A percentile compares a stretch with the other conserved stretches of the same genome.
Evolutionary conservation across 2,797 vertebrate species (phyloP).

Genomic region (Hydrophis major): DNA sequence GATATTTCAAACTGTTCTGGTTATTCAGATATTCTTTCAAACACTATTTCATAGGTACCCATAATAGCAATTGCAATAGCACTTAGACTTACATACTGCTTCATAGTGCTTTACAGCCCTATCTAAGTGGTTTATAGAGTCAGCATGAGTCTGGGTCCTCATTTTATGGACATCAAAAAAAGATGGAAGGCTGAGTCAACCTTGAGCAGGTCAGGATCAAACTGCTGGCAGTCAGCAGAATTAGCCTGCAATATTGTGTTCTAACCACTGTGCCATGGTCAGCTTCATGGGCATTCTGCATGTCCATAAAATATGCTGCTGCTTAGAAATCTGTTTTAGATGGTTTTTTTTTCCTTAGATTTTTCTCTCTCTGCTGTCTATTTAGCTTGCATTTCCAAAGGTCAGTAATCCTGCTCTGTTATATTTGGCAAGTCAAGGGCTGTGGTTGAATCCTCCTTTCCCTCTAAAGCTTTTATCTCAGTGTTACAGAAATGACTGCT

Average conservation of each 20-base stretch:
- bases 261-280: not conserved
- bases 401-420: constrained; percentile 38
- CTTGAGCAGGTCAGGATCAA: not conserved
- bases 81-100: not conserved
- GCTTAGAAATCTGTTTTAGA: not conserved
- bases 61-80: not conserved
- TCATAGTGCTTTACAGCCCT: not conserved
- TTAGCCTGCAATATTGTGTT: not conserved
- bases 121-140: not conserved
- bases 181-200: not conserved
- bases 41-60: not conserved
- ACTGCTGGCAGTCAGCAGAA: not conserved
- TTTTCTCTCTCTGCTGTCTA: constrained; percentile 5
- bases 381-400: constrained; percentile 30
- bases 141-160: not conserved
- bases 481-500: constrained; percentile 49
- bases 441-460: constrained; percentile 42
- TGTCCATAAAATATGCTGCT: not conserved
- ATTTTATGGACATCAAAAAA: not conserved
- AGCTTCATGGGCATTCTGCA: not conserved
- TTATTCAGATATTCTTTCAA: constrained; percentile 19
- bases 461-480: constrained; percentile 44
- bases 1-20: not conserved
- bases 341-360: not conserved
- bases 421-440: constrained; percentile 39